Conservation (phyloP, 2,888 invertebrate species). For the Pyrgus malvae region DNA sequence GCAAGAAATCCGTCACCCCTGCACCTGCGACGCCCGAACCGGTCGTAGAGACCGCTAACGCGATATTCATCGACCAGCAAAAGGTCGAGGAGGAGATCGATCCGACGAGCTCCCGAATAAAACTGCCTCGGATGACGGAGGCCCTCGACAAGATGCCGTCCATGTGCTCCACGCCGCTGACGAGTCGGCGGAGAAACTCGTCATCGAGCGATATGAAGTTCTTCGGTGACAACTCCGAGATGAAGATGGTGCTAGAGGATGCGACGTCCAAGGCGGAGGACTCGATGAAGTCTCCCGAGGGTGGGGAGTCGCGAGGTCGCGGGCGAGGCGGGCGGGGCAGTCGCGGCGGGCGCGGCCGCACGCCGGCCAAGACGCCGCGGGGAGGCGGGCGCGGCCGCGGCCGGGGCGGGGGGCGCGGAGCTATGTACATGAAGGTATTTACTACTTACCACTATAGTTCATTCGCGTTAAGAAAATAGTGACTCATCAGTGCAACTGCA, state of each 20-base stretch:
- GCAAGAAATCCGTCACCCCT: constrained; percentile 45
- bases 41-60: constrained; percentile 40
- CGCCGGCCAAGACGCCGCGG: constrained; percentile 49
- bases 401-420: constrained; percentile 68
- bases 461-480: background rate
- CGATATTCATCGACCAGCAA: constrained; percentile 39
- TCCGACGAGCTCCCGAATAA: constrained; percentile 71
- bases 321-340: constrained; percentile 38
- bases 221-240: constrained; percentile 45
- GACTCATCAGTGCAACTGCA: too few species aligned
- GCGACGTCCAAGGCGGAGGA: constrained; percentile 46
- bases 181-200: constrained; percentile 56
- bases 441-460: too few species aligned
- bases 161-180: constrained; percentile 58
- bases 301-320: constrained; percentile 38
- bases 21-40: constrained; percentile 41
- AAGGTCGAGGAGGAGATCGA: constrained; percentile 52
- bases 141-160: constrained; percentile 68
- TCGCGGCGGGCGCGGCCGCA: constrained; percentile 46
- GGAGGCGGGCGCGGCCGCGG: constrained; percentile 58
- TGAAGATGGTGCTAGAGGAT: constrained; percentile 45
- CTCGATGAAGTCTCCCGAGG: constrained; percentile 53
- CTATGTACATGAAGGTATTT: constrained; percentile 56
- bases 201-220: constrained; percentile 44
- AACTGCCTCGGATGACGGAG: constrained; percentile 73